Evolutionary conservation across 2,113 vertebrate genomes (phyloP), one percentile per base, ranked within the genome.

Genomic region (Dolichallabes microphthalmus): DNA sequence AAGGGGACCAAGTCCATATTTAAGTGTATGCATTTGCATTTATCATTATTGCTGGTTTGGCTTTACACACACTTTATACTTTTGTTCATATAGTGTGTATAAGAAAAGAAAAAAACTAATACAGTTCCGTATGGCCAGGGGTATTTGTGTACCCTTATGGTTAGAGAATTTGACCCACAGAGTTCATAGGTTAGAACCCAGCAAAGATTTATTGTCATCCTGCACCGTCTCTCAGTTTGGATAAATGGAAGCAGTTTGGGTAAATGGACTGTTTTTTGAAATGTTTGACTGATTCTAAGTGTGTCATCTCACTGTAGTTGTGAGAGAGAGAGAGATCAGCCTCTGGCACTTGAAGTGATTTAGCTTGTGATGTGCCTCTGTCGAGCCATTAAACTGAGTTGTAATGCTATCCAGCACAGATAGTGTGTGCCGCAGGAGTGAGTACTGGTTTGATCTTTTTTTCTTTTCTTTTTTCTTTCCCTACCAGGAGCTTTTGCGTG

Each of bases 341-440:
- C 79, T 27, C 84, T 76, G 60, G 76, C 78, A 57, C 55, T 60
- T 81, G 82, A 86, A 55, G 66, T 86, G 75, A 83, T 87, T 74
- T 80, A 32, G 68, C 78, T 61, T 45, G 84, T 57, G 78, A 87
- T 85, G 83, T 64, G 69, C 82, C 82, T 86, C 69, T 76, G 66
- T 64, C 8, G 73, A 85, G 84, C 86, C 52, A 79, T 77, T 87
- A 86, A 66, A 85, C 78, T 25, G 73, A 71, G 86, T 74, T 85
- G 82, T 79, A 82, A 53, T 87, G 57, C 76, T 74, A 82, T 82
- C 66, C 78, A 85, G 71, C 58, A 32, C 80, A 75, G 75, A 82
- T 74, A 87, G 58, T 61, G 68, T 77, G 81, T 86, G 77, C 52
- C 61, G 61, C 75, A 45, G 52, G 79, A 85, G 64, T 12, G 19